Base-by-base conservation (phyloP, 2,888 invertebrate genomes). In the Agriopis aurantiaria region DNA sequence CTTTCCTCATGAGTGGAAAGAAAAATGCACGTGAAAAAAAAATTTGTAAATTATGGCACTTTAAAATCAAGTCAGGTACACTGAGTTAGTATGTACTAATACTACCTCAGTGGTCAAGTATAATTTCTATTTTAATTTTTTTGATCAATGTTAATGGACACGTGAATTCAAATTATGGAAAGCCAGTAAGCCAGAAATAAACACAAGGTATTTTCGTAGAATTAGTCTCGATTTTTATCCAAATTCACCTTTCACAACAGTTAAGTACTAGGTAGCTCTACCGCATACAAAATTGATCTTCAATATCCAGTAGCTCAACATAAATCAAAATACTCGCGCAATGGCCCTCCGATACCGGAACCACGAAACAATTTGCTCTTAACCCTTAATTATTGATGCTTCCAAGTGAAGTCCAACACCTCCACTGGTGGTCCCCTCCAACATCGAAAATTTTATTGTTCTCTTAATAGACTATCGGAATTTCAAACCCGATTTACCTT, bases 351-450 rank as follows among this genome's bases (percentile, higher is more conserved):
- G 78, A 78, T 82, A 85, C 88, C 89, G 89, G 89, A 91, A 89
- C 88, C 85, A 86, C 85, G 87, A 84, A 76, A 80, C 79, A 77
- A 79, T 77, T 85, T 83, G 82, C 80, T 85, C 82, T 79, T 82
- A 86, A 82, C 85, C 87, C 80, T 83, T 86, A 88, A 89, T 89
- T 89, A 87, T 80, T 77, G 79, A 81, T 78, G 81, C 80, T 76
- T 75, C 79, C 73, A 75, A 63, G 62, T 41, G 43, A 55, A 67
- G 64, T 48, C 79, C 80, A 81, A 80, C 80, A 80, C 82, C 74
- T 79, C 72, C 68, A 77, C 75, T 77, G 79, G 81, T 88, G 88
- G 87, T 88, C 86, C 73, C 73, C 73, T 70, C 75, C 69, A 73
- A 71, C 80, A 73, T 66, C 72, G 76, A 75, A 77, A 72, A 71